These are phyloP conservation scores for Xestoiulus laeticollis DNA, from an alignment of 2,888 invertebrate genomes.

Conservation along the genomic window DNA sequence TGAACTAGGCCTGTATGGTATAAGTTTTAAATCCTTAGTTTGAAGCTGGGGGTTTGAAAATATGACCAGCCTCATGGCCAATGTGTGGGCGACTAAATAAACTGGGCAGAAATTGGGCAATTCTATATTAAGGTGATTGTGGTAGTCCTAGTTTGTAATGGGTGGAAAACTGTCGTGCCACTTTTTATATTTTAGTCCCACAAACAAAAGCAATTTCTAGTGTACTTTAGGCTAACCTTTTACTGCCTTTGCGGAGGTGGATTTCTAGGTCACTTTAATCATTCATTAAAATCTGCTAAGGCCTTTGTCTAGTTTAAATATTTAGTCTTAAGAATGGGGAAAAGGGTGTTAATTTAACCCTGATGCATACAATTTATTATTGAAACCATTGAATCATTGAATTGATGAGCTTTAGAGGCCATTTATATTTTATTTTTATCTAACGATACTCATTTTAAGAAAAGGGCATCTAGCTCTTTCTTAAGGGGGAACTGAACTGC, in stretches of 20 bases:
- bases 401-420: background rate
- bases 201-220: background rate
- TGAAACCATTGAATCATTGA: background rate
- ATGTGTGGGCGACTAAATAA: constrained; percentile 13
- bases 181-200: background rate
- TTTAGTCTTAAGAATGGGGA: background rate
- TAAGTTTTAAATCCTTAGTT: background rate
- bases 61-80: background rate
- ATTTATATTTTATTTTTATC: background rate
- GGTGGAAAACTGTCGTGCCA: constrained; percentile 16
- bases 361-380: background rate
- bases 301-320: constrained; percentile 2
- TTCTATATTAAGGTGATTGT: background rate
- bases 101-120: constrained; percentile 37
- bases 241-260: background rate
- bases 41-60: background rate
- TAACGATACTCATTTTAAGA: too few relatives aligned
- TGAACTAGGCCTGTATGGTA: background rate
- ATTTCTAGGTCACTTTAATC: constrained; percentile 25
- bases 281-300: background rate
- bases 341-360: background rate
- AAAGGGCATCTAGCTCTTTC: too few relatives aligned
- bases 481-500: too few relatives aligned
- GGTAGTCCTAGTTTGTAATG: background rate
- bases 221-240: background rate